Evolutionary conservation across 2,113 vertebrate species (phyloP), one percentile per base, ranked within the genome.

Genomic region (Sialia sialis): DNA sequence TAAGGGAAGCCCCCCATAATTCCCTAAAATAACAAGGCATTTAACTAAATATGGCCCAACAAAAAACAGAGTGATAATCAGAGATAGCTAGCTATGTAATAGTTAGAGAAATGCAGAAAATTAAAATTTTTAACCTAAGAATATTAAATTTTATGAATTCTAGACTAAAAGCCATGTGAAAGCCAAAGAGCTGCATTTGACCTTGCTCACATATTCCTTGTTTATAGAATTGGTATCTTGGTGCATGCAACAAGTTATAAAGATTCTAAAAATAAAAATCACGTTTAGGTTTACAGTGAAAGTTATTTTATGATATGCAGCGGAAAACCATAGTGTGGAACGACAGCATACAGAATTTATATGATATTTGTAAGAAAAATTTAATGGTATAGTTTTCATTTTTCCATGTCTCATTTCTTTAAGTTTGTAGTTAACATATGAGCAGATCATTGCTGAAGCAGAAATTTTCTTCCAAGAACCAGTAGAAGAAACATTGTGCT

Each of bases 1-100:
- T 51, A 59, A 68, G 9, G 15, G 56, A 43, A 11, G 2, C 0
- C 1, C 7, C 4, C 1, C 1, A 7, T 39, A 46, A 44, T 26
- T n/a, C 12, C 14, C 16, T 52, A 30, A 19, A 54, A 54, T 17
- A 68, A 56, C 30, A 59, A 15, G 15, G 5, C 10, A 51, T 67
- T 64, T 46, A 72, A 72, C 19, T n/a, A 72, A 55, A 11, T 26
- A 18, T 10, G 78, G 36, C 22, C 5, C 13, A 67, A 30, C 13
- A 85, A 25, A 75, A 82, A 63, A 26, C 6, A 2, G 15, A 78
- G 4, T 41, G 30, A 63, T 58, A 74, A 54, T 63, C 6, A 51
- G 36, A 58, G 30, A n/a, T 9, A n/a, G 2, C 3, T 56, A 41
- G 2, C 13, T 66, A 23, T 10, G 21, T 17, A 66, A 66, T 64